These are phyloP conservation scores for Plestiodon gilberti DNA, from an alignment of 2,113 vertebrate genomes.

Conservation along the genomic window DNA sequence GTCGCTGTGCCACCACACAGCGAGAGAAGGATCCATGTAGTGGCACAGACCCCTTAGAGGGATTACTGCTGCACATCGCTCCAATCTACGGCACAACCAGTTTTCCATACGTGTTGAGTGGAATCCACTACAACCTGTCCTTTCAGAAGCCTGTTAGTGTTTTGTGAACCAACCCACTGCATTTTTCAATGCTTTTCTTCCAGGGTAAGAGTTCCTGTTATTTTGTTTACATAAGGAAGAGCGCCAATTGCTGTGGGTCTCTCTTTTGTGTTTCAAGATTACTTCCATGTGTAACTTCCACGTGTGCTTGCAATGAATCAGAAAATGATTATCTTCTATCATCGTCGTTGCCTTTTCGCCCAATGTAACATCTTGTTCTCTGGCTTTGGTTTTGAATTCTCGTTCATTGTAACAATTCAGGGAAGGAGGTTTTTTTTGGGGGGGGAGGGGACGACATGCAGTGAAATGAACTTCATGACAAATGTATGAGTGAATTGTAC, in stretches of 20 bases:
- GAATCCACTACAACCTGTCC: no score
- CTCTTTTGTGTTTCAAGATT: constrained; percentile 2
- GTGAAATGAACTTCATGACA: neutral
- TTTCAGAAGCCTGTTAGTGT: neutral
- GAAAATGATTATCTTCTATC: neutral
- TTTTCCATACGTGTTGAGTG: no score
- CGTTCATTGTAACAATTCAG: neutral
- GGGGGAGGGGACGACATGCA: neutral
- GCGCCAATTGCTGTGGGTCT: neutral
- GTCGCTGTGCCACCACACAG: no score
- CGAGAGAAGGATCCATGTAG: no score
- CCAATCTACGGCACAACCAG: no score
- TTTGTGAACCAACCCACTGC: neutral
- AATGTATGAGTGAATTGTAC: neutral
- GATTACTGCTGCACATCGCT: no score
- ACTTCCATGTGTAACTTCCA: constrained; percentile 6
- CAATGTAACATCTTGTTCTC: neutral
- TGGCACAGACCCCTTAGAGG: no score
- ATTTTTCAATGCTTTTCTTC: neutral
- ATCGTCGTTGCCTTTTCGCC: neutral
- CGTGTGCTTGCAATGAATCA: constrained; percentile 5
- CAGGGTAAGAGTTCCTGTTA: neutral
- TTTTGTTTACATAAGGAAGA: constrained; percentile 6
- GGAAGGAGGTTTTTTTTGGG: no score
- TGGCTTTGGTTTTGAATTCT: neutral